Evolutionary conservation across 2,113 vertebrate genomes (phyloP), one percentile per base, ranked within the genome.

Genomic region (Semicossyphus pulcher): DNA sequence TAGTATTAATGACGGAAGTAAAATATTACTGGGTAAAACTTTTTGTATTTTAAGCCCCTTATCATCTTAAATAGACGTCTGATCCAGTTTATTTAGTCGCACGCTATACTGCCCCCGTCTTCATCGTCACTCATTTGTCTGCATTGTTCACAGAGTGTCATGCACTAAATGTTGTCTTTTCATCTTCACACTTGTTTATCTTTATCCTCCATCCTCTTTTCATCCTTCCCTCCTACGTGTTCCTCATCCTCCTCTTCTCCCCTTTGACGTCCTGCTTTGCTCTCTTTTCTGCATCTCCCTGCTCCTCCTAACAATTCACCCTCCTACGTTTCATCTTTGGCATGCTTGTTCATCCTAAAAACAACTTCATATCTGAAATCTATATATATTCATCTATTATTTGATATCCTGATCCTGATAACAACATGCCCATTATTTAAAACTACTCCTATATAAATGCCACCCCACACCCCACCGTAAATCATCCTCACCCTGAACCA

Each of bases 101-200:
- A 14, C 28, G 49, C 1, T 25, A 5, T 59, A 45, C 23, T 44
- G 16, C 45, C 56, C 42, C 54, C 36, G 1, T 53, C 62, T 49
- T 80, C 56, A 48, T 53, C 54, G n/a, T 59, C 45, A 32, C 56
- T 83, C 67, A 60, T 78, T 58, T 73, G 58, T 84, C 66, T 67
- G 34, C 72, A 79, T 80, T 86, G 57, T 84, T 71, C 45, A 64
- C 39, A 71, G 51, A 72, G 39, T 79, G 70, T 76, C 75, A 49
- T 70, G 47, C 74, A 81, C 69, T 85, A 84, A 87, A 76, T 60
- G n/a, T 71, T 65, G 54, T 84, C 72, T 83, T 51, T 87, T 84
- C 69, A 61, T 81, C 57, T 64, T n/a, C n/a, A n/a, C n/a, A n/a
- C n/a, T n/a, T 72, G 60, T 65, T 58, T 61, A 2, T 89, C 71